Evolutionary conservation across 1,140 invertebrate genomes (phyloP), one percentile per base, ranked within the genome.

Genomic region (Leptinotarsa undecemlineata): DNA sequence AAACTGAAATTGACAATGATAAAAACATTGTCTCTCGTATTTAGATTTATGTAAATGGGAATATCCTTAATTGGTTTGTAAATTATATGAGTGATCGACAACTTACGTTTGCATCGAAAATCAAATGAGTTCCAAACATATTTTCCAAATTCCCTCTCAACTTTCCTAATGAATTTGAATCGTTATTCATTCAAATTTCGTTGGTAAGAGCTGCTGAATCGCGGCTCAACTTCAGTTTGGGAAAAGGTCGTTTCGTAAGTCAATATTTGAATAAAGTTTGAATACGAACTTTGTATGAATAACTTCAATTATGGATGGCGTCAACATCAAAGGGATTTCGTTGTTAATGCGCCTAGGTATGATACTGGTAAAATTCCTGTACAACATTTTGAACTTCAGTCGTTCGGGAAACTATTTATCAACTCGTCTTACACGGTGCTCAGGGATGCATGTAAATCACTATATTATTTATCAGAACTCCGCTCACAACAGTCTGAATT

Each of bases 231-330:
- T 19, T 15, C 8, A 20, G 66, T 48, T 5, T n/a, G 19, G 19
- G 42, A 47, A 68, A 19, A 33, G 66, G 33, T 47, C 66, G 17
- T 68, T 47, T 20, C 33, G 47, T 68, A 68, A 21, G 47, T 19
- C 66, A 19, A 33, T 68, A 20, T 47, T 68, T 42, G 66, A 68
- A 68, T 47, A 26, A 47, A 64, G 33, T 47, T 68, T 33, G 26
- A 19, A 19, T 47, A 20, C 26, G 19, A 68, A 68, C 19, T 68
- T 47, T 68, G 63, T 23, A 64, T 64, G 15, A 23, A 64, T 64
- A 21, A 64, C 63, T 64, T 64, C 20, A 64, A 64, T 64, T 23
- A 23, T 11, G 42, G 19, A 68, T 68, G 47, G 33, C n/a, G 66
- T 48, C 66, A 48, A 68, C 66, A 48, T 57, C 51, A 57, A 57